Base-by-base conservation (phyloP, 2,797 vertebrate species). In the Anabacerthia variegaticeps region DNA sequence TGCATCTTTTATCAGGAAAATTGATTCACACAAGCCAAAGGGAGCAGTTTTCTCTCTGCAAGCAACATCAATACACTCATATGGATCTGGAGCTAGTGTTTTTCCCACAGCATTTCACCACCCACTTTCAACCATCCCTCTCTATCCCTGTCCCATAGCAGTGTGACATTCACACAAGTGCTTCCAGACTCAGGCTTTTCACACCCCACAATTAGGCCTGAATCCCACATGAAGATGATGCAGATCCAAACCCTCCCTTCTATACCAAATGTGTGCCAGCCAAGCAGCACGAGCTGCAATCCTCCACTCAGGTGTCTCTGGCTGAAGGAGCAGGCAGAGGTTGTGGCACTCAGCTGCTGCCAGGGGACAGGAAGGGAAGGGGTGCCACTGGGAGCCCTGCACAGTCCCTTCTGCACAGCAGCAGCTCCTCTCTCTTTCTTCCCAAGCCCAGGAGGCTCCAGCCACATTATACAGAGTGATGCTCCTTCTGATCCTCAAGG, bases 1-100 rank as follows among this genome's bases (percentile, higher is more conserved):
- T 71, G 59, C 51, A 66, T 95, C 84, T 89, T 93, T 79, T 85
- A 82, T 86, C 86, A 73, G 91, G 61, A 68, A 93, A 92, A 93
- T 39, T 73, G 86, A 79, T 94, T 75, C 51, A 54, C 80, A 79
- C 37, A 78, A 95, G 67, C 69, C 22, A 8, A 62, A 58, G 76
- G 62, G 51, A 94, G 54, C 66, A 3, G 62, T 59, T 84, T 91
- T 90, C 51, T 86, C 62, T 86, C 90, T 55, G 69, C 69, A 71
- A 75, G 51, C 39, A 66, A 27, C 62, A 84, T 77, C 79, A 68
- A 80, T 65, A 68, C 46, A 43, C 32, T 19, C 30, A 32, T 34
- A 78, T 27, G 34, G 66, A 81, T 92, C 41, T 66, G 75, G 83
- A 68, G 62, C 28, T 13, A 32, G 56, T 46, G 37, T 61, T 95